Conservation (phyloP, 2,797 vertebrate species). For the Falco naumanni region DNA sequence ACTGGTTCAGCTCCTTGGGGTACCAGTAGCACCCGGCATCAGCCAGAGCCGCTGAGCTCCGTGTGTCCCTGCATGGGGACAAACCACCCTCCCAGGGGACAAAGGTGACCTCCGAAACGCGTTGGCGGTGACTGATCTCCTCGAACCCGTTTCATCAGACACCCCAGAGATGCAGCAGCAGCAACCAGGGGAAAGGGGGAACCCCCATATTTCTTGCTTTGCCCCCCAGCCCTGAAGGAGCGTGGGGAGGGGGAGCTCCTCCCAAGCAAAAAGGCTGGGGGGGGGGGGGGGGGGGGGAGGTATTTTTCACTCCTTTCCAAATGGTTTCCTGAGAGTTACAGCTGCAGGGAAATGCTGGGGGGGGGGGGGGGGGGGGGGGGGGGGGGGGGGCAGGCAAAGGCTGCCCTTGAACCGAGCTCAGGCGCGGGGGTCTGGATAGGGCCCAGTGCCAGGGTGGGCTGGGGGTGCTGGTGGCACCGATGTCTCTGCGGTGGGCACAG, state of each 20-base stretch:
- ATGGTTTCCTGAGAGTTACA: neutral
- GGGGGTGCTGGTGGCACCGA: neutral
- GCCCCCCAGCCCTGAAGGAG: accelerated
- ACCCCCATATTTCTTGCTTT: neutral
- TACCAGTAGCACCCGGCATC: neutral
- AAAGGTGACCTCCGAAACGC: accelerated
- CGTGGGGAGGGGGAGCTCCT: neutral
- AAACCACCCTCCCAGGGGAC: neutral
- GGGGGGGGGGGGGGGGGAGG: accelerated
- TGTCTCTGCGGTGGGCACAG: neutral
- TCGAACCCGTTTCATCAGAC: neutral
- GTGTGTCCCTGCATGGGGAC: accelerated
- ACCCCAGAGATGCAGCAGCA: neutral
- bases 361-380: accelerated
- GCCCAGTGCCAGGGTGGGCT: accelerated
- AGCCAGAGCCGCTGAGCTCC: accelerated
- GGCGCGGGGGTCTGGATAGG: accelerated
- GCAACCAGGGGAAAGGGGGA: accelerated
- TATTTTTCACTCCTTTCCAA: neutral
- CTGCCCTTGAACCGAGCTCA: neutral
- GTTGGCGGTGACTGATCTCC: neutral
- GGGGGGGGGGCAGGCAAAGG: neutral
- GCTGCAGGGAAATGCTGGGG: neutral
- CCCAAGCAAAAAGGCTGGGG: accelerated
- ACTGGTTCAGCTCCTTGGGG: accelerated